phyloP scores from a whole-genome alignment of 1,140 invertebrate species.

The Bradynema listronoti region DNA sequence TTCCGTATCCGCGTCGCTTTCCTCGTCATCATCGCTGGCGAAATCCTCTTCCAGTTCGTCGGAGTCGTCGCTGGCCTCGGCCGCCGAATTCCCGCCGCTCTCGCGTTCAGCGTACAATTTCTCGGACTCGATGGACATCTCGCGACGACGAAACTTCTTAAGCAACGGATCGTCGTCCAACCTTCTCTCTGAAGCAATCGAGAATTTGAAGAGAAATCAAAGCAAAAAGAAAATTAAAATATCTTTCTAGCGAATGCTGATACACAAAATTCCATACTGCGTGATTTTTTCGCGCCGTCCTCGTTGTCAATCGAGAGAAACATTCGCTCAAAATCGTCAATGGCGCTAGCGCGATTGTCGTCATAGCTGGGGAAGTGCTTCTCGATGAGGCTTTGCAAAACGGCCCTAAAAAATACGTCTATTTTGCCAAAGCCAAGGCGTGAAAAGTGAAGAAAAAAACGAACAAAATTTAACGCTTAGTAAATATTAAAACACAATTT shows the following conservation, averaged over 20 bases:
- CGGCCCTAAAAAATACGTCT: slow-evolving; percentile 33
- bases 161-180: neutral
- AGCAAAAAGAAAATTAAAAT: no score
- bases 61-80: slow-evolving; percentile 13
- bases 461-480: no score
- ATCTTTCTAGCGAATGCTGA: no score
- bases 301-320: slow-evolving; percentile 27
- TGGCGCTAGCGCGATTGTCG: slow-evolving; percentile 27
- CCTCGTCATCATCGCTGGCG: slow-evolving; percentile 23
- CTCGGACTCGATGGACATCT: neutral
- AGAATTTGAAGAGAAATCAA: no score
- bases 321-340: slow-evolving; percentile 51
- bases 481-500: no score
- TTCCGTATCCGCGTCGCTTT: slow-evolving; percentile 12
- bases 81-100: slow-evolving; percentile 23
- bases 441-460: no score
- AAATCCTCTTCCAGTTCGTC: slow-evolving; percentile 20
- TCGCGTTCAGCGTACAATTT: slow-evolving; percentile 18
- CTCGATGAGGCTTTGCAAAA: slow-evolving; percentile 49
- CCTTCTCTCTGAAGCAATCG: slow-evolving; percentile 7
- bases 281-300: neutral
- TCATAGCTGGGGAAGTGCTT: slow-evolving; percentile 54
- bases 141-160: neutral
- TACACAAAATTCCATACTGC: neutral
- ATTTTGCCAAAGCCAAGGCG: no score